phyloP scores from a whole-genome alignment of 53 echinoderm and acorn worm genomes.

The Stichopus horrens region DNA sequence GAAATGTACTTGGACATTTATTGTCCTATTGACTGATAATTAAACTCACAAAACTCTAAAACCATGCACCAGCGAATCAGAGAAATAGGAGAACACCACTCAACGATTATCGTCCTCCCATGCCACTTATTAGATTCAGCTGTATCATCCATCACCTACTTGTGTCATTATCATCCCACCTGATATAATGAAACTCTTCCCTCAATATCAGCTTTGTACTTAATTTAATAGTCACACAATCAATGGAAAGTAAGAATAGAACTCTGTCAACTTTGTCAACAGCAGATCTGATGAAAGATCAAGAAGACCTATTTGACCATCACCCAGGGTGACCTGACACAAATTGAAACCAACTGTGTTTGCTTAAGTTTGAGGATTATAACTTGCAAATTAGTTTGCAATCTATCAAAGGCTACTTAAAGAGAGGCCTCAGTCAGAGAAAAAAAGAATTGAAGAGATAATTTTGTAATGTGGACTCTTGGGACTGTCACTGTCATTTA shows the following conservation, averaged over 20 bases:
- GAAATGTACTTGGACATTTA: no score
- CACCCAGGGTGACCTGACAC: constrained; percentile 11
- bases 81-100: no score
- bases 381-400: constrained; percentile 8
- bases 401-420: constrained; percentile 16
- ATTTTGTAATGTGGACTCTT: no score
- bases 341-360: constrained; percentile 9
- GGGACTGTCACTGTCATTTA: no score
- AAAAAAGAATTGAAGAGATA: background rate
- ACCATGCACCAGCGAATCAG: no score
- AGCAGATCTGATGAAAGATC: background rate
- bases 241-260: background rate
- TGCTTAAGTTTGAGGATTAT: background rate
- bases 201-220: background rate
- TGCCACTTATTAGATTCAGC: no score
- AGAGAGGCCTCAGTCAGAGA: background rate
- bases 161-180: no score
- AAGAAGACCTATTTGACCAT: constrained; percentile 15
- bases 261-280: background rate
- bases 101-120: no score
- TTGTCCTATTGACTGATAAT: no score
- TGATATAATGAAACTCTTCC: background rate
- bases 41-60: no score
- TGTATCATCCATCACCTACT: no score
- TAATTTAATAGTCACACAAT: background rate